Conservation (phyloP, 2,113 vertebrate species). For the Gavia stellata region DNA sequence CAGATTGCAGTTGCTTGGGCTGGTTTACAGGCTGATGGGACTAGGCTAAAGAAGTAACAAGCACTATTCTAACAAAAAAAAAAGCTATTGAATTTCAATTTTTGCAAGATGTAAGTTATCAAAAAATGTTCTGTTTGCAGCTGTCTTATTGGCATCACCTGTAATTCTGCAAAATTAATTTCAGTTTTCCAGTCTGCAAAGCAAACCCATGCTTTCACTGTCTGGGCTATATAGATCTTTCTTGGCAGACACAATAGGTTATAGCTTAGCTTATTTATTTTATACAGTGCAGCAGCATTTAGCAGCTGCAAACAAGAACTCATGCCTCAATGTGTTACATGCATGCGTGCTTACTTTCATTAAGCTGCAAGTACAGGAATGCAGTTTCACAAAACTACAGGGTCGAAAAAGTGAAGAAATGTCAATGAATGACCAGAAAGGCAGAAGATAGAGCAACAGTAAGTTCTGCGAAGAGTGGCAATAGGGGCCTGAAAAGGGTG, state of each 20-base stretch:
- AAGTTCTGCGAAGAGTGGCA: background rate
- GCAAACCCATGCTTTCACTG: background rate
- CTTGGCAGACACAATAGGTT: background rate
- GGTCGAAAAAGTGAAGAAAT: background rate
- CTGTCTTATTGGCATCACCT: background rate
- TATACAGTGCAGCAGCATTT: background rate
- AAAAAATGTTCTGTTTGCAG: background rate
- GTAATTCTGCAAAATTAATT: constrained; percentile 35
- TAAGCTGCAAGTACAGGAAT: background rate
- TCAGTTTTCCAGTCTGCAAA: constrained; percentile 6
- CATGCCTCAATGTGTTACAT: background rate
- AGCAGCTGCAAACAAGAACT: background rate
- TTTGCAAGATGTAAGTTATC: background rate
- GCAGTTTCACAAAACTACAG: background rate
- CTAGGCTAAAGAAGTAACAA: background rate
- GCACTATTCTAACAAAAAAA: background rate
- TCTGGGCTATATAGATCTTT: background rate
- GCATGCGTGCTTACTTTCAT: background rate
- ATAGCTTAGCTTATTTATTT: background rate
- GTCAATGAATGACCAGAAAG: background rate
- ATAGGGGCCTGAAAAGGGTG: background rate
- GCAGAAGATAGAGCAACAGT: background rate
- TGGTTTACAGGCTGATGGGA: background rate
- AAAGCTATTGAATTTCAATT: background rate
- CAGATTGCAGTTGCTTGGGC: background rate